Percentiles rank a stretch among this genome's conserved stretches.
These are phyloP conservation scores for Eupithecia centaureata DNA, from an alignment of 2,888 invertebrate species.

Conservation along the genomic window DNA sequence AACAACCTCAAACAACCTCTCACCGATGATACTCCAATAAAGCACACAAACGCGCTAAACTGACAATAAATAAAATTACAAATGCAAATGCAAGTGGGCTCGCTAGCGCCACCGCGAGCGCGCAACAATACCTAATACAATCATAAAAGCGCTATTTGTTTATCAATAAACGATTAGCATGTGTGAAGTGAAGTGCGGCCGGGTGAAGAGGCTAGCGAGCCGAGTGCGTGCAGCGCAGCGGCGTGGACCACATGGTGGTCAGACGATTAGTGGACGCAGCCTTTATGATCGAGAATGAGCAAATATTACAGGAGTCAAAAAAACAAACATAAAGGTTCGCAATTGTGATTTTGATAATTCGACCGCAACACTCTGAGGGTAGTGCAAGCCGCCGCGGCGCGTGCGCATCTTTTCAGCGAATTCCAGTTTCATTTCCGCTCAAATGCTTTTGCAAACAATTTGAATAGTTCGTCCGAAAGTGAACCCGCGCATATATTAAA, in stretches of 20 bases:
- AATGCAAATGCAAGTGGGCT: constrained; percentile 65
- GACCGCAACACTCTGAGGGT: neutral
- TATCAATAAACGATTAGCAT: constrained; percentile 80
- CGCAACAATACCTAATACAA: constrained; percentile 75
- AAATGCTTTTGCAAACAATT: constrained; percentile 66
- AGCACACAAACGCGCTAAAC: constrained; percentile 33
- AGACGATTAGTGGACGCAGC: no score
- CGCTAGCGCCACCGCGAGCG: constrained; percentile 57
- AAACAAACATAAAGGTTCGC: no score
- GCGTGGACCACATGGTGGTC: constrained; percentile 43
- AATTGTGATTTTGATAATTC: neutral
- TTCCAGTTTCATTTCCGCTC: constrained; percentile 66
- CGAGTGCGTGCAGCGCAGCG: constrained; percentile 60
- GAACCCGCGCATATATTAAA: constrained; percentile 75
- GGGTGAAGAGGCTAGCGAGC: constrained; percentile 51
- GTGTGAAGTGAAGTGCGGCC: constrained; percentile 64
- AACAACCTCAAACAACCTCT: constrained; percentile 22
- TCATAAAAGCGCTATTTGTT: constrained; percentile 79
- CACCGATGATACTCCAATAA: constrained; percentile 42
- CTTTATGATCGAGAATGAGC: no score
- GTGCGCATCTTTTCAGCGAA: constrained; percentile 45
- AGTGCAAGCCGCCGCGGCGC: constrained; percentile 30
- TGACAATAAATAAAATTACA: constrained; percentile 68
- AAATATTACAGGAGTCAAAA: no score
- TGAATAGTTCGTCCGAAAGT: constrained; percentile 68